These are phyloP conservation scores for Hydropsyche tenuis DNA, from an alignment of 1,140 invertebrate genomes.

Conservation along the genomic window DNA sequence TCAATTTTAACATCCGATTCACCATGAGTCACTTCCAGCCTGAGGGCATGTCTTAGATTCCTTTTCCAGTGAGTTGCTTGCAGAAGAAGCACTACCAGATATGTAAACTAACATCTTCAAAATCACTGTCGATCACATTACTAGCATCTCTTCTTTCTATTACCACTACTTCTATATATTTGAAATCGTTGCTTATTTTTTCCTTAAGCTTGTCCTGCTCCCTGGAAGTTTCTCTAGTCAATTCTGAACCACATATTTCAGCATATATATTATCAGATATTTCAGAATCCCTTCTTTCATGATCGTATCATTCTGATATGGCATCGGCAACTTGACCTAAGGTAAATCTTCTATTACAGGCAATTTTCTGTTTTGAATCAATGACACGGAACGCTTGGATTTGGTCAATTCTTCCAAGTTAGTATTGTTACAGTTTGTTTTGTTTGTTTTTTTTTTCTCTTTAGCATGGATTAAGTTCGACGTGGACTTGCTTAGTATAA, in stretches of 20 bases:
- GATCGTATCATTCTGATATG: constrained; percentile 52
- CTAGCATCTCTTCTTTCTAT: constrained; percentile 60
- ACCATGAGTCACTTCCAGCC: constrained; percentile 46
- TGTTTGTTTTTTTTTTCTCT: no score
- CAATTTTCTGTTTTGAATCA: constrained; percentile 61
- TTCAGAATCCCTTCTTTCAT: constrained; percentile 60
- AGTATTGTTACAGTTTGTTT: neutral
- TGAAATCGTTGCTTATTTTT: constrained; percentile 48
- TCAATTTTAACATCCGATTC: constrained; percentile 12
- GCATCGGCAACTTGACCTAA: constrained; percentile 63
- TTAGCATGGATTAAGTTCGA: constrained; percentile 65
- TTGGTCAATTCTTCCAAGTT: constrained; percentile 50
- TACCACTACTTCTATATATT: constrained; percentile 63
- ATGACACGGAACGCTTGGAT: constrained; percentile 60
- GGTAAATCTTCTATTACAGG: constrained; percentile 63
- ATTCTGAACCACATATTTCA: constrained; percentile 63
- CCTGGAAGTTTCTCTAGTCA: constrained; percentile 57
- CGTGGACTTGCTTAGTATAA: constrained; percentile 68
- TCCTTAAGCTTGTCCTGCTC: constrained; percentile 57
- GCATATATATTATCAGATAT: constrained; percentile 68
- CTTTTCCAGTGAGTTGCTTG: constrained; percentile 46
- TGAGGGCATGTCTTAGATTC: constrained; percentile 46
- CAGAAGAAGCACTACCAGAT: constrained; percentile 45
- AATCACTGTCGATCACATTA: constrained; percentile 41
- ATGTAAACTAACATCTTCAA: constrained; percentile 45